Evolutionary conservation across 2,888 invertebrate species (phyloP).

Genomic region (Ophonus ardosiacus): DNA sequence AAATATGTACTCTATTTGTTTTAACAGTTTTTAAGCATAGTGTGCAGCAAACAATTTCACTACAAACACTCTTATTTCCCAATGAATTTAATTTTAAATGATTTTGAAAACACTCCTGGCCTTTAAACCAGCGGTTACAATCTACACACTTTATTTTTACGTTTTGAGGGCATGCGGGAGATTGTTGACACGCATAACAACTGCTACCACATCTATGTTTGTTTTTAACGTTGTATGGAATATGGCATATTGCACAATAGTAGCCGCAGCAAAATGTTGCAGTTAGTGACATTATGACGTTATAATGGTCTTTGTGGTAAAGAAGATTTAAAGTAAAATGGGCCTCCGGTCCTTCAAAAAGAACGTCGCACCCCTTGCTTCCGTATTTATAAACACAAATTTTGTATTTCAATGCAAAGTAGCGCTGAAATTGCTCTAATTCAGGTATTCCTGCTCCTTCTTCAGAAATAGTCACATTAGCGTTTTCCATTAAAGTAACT

Average conservation of each 20-base stretch:
- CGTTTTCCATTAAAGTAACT: background rate
- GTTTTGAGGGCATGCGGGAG: slow-evolving; percentile 55
- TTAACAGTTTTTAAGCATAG: no score
- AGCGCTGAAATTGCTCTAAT: slow-evolving; percentile 55
- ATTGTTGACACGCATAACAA: slow-evolving; percentile 55
- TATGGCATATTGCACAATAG: no score
- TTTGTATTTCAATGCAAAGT: no score
- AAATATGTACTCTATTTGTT: no score
- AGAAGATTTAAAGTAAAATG: no score
- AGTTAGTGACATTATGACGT: slow-evolving; percentile 65
- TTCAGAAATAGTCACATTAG: no score
- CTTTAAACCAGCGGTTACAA: slow-evolving; percentile 15
- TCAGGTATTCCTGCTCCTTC: no score
- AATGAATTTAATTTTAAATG: slow-evolving; percentile 16
- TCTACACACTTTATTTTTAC: slow-evolving; percentile 4
- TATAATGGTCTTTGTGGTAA: slow-evolving; percentile 20
- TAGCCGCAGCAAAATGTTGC: slow-evolving; percentile 48
- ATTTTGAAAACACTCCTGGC: slow-evolving; percentile 37
- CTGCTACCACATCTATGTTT: slow-evolving; percentile 62
- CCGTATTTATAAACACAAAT: no score
- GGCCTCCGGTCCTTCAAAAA: no score
- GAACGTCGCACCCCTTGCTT: no score
- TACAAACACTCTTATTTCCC: background rate
- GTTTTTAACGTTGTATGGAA: slow-evolving; percentile 65
- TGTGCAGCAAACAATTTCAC: background rate